phyloP scores from a whole-genome alignment of 2,888 invertebrate species.

The Parthenolecanium corni region DNA sequence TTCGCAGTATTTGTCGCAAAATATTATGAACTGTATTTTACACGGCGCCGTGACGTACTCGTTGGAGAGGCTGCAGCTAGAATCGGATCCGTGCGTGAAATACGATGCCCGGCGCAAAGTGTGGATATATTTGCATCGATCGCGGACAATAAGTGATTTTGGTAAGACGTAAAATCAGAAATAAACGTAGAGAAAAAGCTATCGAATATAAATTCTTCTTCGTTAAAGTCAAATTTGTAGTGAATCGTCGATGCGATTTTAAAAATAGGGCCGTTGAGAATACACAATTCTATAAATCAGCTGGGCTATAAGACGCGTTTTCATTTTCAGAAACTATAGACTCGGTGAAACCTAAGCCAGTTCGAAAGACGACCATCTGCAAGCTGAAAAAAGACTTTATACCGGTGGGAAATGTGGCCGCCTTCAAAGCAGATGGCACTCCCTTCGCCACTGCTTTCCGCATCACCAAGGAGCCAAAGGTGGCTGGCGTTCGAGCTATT shows the following conservation, averaged over 20 bases:
- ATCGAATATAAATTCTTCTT: too few relatives aligned
- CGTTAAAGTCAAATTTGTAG: too few relatives aligned
- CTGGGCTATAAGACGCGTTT: too few relatives aligned
- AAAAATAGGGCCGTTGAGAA: too few relatives aligned
- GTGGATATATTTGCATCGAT: conserved; percentile 90
- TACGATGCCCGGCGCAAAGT: conserved; percentile 83
- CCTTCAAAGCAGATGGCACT: background rate
- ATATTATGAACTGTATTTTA: conserved; percentile 48
- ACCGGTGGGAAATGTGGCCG: background rate
- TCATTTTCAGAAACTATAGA: conserved; percentile 13
- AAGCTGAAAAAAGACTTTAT: conserved; percentile 10
- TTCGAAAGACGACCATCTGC: conserved; percentile 16
- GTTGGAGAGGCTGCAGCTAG: conserved; percentile 76
- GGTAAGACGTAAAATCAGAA: conserved; percentile 40
- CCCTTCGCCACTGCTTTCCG: background rate
- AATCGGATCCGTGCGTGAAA: conserved; percentile 85
- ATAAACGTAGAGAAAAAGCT: too few relatives aligned
- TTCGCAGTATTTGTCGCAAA: conserved; percentile 40
- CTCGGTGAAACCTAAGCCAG: conserved; percentile 11
- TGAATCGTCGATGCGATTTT: too few relatives aligned
- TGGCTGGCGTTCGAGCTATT: background rate
- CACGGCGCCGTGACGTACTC: conserved; percentile 82
- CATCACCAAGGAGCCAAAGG: conserved; percentile 3
- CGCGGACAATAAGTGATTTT: conserved; percentile 51
- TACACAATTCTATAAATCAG: too few relatives aligned